Conservation (phyloP, 1,140 invertebrate species). For the Papilio xuthus region DNA sequence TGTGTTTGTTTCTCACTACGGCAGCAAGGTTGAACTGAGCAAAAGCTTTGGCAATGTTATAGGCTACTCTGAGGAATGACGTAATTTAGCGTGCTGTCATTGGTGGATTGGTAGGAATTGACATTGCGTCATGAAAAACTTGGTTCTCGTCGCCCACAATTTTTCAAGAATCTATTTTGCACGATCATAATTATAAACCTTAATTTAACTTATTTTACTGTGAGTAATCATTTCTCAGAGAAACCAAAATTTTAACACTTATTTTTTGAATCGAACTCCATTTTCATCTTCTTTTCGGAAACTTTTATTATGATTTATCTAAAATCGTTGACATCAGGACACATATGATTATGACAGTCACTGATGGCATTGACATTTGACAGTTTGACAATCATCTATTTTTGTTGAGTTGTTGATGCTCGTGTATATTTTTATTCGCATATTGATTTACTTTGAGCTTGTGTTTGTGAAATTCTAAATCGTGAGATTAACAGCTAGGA, state of each 20-base stretch:
- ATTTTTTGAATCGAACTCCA: too few species aligned
- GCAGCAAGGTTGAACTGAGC: conserved; percentile 42
- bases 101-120: conserved; percentile 42
- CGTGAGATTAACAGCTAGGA: neutral
- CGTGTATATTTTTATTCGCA: neutral
- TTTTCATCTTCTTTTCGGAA: too few species aligned
- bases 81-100: conserved; percentile 43
- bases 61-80: conserved; percentile 49
- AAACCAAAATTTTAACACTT: too few species aligned
- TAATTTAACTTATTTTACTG: too few species aligned
- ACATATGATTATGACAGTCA: conserved; percentile 35
- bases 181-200: too few species aligned
- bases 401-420: neutral
- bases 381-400: neutral
- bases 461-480: neutral
- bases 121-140: conserved; percentile 45
- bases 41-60: conserved; percentile 43
- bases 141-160: conserved; percentile 39
- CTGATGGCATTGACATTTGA: neutral
- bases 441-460: neutral
- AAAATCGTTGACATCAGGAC: neutral
- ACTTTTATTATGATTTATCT: neutral
- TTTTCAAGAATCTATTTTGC: conserved; percentile 25
- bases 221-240: too few species aligned
- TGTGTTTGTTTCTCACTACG: conserved; percentile 55